Base-by-base conservation (phyloP, 2,113 vertebrate species). In the Ornithorhynchus anatinus region DNA sequence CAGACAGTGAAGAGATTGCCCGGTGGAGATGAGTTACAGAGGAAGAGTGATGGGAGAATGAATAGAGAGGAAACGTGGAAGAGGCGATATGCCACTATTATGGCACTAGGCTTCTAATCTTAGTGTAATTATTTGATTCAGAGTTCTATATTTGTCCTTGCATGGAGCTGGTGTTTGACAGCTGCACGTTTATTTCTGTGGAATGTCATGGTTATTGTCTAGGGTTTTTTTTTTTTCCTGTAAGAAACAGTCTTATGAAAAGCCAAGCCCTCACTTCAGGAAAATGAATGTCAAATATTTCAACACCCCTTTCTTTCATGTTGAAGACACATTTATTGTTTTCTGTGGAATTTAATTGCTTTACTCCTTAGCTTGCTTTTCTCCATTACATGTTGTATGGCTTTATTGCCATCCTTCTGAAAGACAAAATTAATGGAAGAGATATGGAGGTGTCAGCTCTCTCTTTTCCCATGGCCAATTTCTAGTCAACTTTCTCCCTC, bases 331-430 rank as follows among this genome's bases (percentile, higher is more conserved):
- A 2, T 71, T 79, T 77, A 56, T 75, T 74, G 54, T 72, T 69
- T 83, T 65, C 39, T 61, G 31, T 68, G 42, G 14, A 50, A 38
- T 64, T 69, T 83, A 82, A 81, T 63, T 74, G 62, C 56, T 62
- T 81, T 56, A 22, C 42, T 72, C 20, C 51, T 72, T 57, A 65
- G 62, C 38, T 48, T 31, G 57, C 2, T 20, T 75, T 63, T 22
- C 54, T 33, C 63, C 29, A 59, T 45, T 62, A 35, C 33, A 38
- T 77, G 64, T 76, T 16, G 13, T 53, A 25, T 10, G 37, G 32
- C 8, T 65, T 40, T 17, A 61, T 63, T 71, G 57, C 33, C 17
- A 29, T 31, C 22, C 16, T 61, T 27, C 71, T 9, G n/a, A 22
- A 36, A 22, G 51, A 59, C 25, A 58, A 31, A 65, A 56, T 13